A percentile compares a stretch with the other conserved stretches of the same genome.
phyloP scores from a whole-genome alignment of 2,797 vertebrate genomes.

The Anabacerthia variegaticeps region DNA sequence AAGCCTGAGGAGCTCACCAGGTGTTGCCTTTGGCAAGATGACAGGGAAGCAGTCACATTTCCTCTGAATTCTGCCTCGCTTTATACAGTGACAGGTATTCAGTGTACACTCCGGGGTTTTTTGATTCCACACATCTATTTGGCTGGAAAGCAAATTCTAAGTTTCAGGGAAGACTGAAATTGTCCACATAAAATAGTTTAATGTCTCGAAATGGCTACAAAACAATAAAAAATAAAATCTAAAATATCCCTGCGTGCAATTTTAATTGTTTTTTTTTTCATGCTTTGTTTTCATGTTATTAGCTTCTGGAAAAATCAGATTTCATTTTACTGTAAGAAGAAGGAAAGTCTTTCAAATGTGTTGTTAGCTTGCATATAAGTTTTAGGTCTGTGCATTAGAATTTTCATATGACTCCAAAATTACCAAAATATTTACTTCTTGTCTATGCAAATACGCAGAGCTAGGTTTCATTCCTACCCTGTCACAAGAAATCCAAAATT shows the following conservation, averaged over 20 bases:
- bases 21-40: neutral
- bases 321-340: neutral
- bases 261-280: neutral
- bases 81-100: neutral
- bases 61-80: neutral
- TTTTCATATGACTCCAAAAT: neutral
- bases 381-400: neutral
- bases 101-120: neutral
- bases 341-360: neutral
- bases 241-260: neutral
- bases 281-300: neutral
- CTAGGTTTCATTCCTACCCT: neutral
- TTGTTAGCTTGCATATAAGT: neutral
- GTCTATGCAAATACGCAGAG: neutral
- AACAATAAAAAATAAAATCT: neutral
- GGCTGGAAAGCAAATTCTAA: neutral
- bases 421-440: neutral
- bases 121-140: neutral
- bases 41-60: neutral
- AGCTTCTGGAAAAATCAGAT: neutral
- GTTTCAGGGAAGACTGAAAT: neutral
- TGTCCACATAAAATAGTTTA: neutral
- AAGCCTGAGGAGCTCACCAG: neutral
- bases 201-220: neutral
- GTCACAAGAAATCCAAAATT: neutral